phyloP scores from a whole-genome alignment of 2,113 vertebrate genomes.

The Erythrocebus patas region DNA sequence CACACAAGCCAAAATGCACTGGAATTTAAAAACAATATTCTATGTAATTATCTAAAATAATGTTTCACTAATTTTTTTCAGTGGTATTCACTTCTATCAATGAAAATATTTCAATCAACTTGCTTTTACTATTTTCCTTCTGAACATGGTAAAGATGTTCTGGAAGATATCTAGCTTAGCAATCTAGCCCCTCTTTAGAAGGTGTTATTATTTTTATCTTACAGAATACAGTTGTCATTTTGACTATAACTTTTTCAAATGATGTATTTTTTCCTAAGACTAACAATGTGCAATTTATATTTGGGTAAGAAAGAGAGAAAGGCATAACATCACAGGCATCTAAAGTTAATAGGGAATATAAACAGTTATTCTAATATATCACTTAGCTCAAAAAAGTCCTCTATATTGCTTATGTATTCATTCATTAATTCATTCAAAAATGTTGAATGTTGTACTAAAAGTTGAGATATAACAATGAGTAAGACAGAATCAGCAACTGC shows the following conservation, averaged over 20 bases:
- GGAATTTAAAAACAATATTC: neutral
- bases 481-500: neutral
- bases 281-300: neutral
- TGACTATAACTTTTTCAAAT: neutral
- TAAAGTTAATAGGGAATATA: neutral
- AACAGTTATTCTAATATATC: neutral
- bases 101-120: constrained; percentile 16
- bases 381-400: neutral
- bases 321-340: neutral
- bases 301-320: neutral
- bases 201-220: neutral
- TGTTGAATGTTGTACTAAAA: neutral
- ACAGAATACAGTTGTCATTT: neutral
- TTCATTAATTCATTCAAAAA: neutral
- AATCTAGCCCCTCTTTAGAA: neutral
- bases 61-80: constrained; percentile 1
- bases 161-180: neutral
- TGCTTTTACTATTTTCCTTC: neutral
- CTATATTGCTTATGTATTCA: neutral
- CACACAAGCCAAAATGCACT: neutral
- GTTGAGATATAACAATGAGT: neutral
- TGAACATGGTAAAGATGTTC: neutral
- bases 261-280: neutral
- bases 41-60: neutral
- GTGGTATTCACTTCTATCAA: neutral